Base-by-base conservation (phyloP, 2,113 vertebrate species). In the Amblyornis subalaris region DNA sequence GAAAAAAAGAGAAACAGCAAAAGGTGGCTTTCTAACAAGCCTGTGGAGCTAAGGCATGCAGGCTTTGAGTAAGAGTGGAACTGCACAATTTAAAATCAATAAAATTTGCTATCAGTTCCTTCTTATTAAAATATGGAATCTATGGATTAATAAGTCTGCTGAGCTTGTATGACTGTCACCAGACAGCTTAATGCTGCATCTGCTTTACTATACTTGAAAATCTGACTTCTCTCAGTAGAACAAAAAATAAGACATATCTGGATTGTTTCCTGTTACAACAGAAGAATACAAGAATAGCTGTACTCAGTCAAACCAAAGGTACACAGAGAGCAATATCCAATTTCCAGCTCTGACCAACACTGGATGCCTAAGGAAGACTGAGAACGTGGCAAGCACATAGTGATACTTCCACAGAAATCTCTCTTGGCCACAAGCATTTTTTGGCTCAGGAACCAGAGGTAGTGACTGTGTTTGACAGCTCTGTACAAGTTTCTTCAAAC, bases 361-460 rank as follows among this genome's bases (percentile, higher is more conserved):
- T 10, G 23, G 88, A 88, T 88, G 92, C 82, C 47, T 35, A 22
- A 70, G 64, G 47, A 91, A 71, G 72, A 40, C 47, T 23, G 53
- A 70, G 64, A 88, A 57, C 47, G 1, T 31, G 45, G 73, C 75
- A 83, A 91, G 64, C 21, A 66, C 75, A 83, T 3, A 77, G 60
- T 28, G 80, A 31, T 70, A 86, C n/a, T 93, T 74, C 82, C 92
- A 86, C 64, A 94, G 82, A 93, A 88, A 66, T 58, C 55, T 90
- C 78, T 73, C 75, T 12, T 25, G 79, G 88, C 95, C 96, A 83
- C 95, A 95, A 80, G 83, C 78, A 96, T 94, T 88, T 61, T 88
- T 93, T 76, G 93, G 95, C 71, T 88, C 70, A 19, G 33, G 42
- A 80, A 79, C 26, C 58, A 88, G 78, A 94, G 90, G 60, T 25